phyloP scores from a whole-genome alignment of 2,113 vertebrate species.

The Hippocampus comes region DNA sequence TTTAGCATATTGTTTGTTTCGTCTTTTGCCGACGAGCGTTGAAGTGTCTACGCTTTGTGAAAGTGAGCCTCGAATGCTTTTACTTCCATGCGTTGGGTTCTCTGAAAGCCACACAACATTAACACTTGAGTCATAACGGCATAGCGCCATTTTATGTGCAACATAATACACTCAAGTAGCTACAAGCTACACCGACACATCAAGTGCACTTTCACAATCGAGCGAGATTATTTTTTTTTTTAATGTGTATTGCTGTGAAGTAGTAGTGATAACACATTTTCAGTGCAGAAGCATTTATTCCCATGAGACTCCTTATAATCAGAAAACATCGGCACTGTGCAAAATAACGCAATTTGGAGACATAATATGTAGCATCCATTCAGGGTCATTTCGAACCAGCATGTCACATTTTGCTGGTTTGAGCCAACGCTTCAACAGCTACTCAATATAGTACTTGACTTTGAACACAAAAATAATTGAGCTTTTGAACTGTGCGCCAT shows the following conservation, averaged over 20 bases:
- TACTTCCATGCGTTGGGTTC: too few relatives aligned
- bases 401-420: not conserved
- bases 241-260: not conserved
- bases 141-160: too few relatives aligned
- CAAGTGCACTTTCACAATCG: too few relatives aligned
- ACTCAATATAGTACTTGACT: not conserved
- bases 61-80: too few relatives aligned
- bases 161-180: too few relatives aligned
- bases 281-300: slow-evolving; percentile 28
- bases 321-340: slow-evolving; percentile 32
- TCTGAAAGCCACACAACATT: too few relatives aligned
- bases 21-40: too few relatives aligned
- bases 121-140: too few relatives aligned
- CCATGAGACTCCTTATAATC: slow-evolving; percentile 11
- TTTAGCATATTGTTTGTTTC: not conserved
- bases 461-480: not conserved
- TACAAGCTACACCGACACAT: too few relatives aligned
- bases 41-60: too few relatives aligned
- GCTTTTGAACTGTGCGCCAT: not conserved
- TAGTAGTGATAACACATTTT: not conserved
- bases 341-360: slow-evolving; percentile 23
- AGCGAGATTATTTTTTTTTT: too few relatives aligned
- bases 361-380: not conserved
- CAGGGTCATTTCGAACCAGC: not conserved
- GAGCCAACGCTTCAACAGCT: not conserved